A percentile compares a stretch with the other conserved stretches of the same genome.
phyloP scores from a whole-genome alignment of 1,140 invertebrate species.

The Lamellibrachia luymesi region DNA sequence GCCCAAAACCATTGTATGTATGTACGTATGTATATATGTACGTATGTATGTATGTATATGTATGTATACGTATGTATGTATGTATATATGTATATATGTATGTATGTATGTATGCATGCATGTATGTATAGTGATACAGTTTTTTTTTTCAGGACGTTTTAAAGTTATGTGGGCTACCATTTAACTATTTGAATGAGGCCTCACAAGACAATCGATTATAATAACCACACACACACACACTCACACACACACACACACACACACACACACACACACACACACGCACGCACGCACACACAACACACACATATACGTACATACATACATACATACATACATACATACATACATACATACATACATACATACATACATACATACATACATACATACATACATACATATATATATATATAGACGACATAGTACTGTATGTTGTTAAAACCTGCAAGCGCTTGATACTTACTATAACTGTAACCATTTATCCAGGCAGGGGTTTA shows the following conservation, averaged over 20 bases:
- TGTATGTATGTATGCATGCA: not conserved
- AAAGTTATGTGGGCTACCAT: too few species aligned
- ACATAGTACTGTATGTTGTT: not conserved
- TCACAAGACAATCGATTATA: too few species aligned
- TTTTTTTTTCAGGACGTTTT: too few species aligned
- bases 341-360: too few species aligned
- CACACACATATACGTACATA: too few species aligned
- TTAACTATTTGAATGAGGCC: too few species aligned
- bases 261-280: too few species aligned
- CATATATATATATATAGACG: not conserved
- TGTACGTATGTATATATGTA: not conserved
- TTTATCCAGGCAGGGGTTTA: not conserved
- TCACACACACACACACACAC: too few species aligned
- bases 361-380: not conserved
- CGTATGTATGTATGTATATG: too few species aligned
- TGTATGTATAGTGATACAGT: not conserved
- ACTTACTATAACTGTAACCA: not conserved
- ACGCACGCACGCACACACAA: not conserved
- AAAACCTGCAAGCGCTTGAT: too few species aligned
- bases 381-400: not conserved
- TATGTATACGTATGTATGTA: not conserved
- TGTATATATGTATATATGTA: not conserved
- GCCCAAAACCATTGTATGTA: too few species aligned
- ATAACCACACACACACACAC: too few species aligned
- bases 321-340: not conserved